phyloP scores from a whole-genome alignment of 2,888 invertebrate genomes.

The Perizoma flavofasciatum region DNA sequence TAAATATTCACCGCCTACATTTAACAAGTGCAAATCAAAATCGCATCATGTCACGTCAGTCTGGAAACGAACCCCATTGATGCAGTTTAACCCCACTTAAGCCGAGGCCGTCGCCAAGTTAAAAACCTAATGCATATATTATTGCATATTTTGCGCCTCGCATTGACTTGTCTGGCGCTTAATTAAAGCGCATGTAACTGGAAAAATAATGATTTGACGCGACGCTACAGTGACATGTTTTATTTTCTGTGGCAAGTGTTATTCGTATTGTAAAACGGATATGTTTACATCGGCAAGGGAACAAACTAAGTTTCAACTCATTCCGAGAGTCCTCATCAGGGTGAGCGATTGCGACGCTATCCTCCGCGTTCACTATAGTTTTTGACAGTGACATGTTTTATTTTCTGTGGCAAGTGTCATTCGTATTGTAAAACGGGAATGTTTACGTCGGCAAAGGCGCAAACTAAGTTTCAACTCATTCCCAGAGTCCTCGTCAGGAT shows the following conservation, averaged over 20 bases:
- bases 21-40: conserved; percentile 50
- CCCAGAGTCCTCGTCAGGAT: too few relatives aligned
- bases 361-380: too few relatives aligned
- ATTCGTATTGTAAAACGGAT: too few relatives aligned
- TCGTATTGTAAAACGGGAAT: too few relatives aligned
- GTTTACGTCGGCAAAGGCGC: too few relatives aligned
- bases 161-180: conserved; percentile 37
- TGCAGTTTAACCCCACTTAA: conserved; percentile 52
- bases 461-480: too few relatives aligned
- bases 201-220: conserved; percentile 34
- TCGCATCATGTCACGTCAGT: conserved; percentile 39
- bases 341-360: too few relatives aligned
- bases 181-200: conserved; percentile 45
- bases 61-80: conserved; percentile 22
- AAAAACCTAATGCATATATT: conserved; percentile 52
- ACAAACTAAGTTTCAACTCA: too few relatives aligned
- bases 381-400: neutral
- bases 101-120: conserved; percentile 40
- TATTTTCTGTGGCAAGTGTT: too few relatives aligned
- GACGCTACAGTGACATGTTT: neutral
- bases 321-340: too few relatives aligned
- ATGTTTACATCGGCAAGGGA: too few relatives aligned
- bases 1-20: conserved; percentile 39
- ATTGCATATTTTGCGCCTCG: conserved; percentile 45
- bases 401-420: too few relatives aligned